phyloP scores from a whole-genome alignment of 2,113 vertebrate genomes.

The Oryzias melastigma region DNA sequence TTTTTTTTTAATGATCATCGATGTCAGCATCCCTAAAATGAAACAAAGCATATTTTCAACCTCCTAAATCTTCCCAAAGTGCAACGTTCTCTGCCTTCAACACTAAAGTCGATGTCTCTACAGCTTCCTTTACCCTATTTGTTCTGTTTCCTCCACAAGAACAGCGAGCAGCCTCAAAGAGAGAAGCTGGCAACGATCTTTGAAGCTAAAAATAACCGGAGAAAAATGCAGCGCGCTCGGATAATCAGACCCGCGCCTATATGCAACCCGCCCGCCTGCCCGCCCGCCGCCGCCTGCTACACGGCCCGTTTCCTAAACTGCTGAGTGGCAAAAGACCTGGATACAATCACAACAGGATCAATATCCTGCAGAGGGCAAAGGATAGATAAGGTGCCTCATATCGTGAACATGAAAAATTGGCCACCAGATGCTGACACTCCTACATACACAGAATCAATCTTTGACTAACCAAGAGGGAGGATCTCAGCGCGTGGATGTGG shows the following conservation, averaged over 20 bases:
- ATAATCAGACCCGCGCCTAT: slow-evolving; percentile 66
- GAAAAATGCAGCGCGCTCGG: slow-evolving; percentile 48
- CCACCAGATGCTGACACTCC: slow-evolving; percentile 13
- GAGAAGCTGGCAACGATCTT: slow-evolving; percentile 60
- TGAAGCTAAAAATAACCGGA: slow-evolving; percentile 72
- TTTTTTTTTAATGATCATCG: slow-evolving; percentile 22
- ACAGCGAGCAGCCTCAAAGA: slow-evolving; percentile 44
- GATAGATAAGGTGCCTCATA: slow-evolving; percentile 26
- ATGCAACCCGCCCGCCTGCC: too few relatives aligned
- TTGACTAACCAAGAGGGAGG: slow-evolving; percentile 32
- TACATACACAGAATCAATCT: slow-evolving; percentile 12
- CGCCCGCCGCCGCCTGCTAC: slow-evolving; percentile 33
- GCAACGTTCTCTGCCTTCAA: slow-evolving; percentile 27
- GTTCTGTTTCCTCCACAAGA: slow-evolving; percentile 50
- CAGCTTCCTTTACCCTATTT: slow-evolving; percentile 40
- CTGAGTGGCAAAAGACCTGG: slow-evolving; percentile 62
- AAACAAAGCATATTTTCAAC: slow-evolving; percentile 30
- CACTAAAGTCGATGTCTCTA: slow-evolving; percentile 26
- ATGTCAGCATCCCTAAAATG: slow-evolving; percentile 15
- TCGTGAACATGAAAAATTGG: slow-evolving; percentile 24
- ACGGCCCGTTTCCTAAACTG: slow-evolving; percentile 48
- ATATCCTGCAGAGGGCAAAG: slow-evolving; percentile 40
- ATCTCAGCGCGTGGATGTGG: slow-evolving; percentile 9
- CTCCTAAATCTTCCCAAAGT: slow-evolving; percentile 27
- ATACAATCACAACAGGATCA: slow-evolving; percentile 60